These are phyloP conservation scores for Drosophila imparisetae DNA, from an alignment of 2,888 invertebrate genomes.

Conservation along the genomic window DNA sequence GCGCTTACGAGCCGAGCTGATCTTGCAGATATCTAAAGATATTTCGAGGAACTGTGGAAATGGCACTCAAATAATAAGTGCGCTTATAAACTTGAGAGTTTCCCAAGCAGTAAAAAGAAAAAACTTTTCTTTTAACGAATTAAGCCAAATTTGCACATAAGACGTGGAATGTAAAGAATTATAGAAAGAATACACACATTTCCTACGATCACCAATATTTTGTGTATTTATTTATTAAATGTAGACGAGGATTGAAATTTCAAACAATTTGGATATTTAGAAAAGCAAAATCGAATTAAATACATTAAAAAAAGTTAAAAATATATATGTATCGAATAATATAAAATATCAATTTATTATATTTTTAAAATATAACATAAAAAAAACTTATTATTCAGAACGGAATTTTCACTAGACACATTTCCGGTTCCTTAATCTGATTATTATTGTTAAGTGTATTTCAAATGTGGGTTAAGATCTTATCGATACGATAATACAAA, in stretches of 20 bases:
- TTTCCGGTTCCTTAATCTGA: neutral
- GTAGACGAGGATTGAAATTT: neutral
- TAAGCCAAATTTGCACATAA: neutral
- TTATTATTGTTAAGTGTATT: neutral
- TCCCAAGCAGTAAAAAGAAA: neutral
- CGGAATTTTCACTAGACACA: neutral
- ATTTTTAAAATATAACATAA: neutral
- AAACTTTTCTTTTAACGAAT: neutral
- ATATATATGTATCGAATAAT: neutral
- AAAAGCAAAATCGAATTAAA: neutral
- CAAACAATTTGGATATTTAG: neutral
- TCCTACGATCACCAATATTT: neutral
- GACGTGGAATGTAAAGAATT: neutral
- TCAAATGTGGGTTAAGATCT: neutral
- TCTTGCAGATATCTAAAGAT: slow-evolving; percentile 23
- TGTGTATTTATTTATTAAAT: neutral
- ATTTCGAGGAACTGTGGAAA: neutral
- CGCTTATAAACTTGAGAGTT: neutral
- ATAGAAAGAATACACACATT: neutral
- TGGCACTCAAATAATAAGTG: neutral
- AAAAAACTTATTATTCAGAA: neutral
- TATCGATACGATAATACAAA: neutral
- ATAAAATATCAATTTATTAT: no score
- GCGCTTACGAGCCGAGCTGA: slow-evolving; percentile 14
- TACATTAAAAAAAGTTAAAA: neutral